These are phyloP conservation scores for Brachionus plicatilis DNA, from an alignment of 1,140 invertebrate genomes.

Conservation along the genomic window DNA sequence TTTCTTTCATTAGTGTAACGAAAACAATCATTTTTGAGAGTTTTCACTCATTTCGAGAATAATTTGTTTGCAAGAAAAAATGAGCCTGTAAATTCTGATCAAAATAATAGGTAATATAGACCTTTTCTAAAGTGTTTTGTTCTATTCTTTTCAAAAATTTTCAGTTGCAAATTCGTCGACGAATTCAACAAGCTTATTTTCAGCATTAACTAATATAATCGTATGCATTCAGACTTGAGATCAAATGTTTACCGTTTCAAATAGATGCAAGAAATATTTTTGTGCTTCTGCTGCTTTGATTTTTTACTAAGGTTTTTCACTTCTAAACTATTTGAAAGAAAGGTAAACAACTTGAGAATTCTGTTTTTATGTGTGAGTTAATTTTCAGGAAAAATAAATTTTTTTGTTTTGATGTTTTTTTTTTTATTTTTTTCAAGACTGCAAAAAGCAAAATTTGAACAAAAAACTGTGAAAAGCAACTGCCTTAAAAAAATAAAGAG, in stretches of 20 bases:
- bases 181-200: slow-evolving; percentile 2
- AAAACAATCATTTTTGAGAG: slow-evolving; percentile 23
- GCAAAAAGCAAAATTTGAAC: neutral
- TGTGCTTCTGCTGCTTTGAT: neutral
- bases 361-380: neutral
- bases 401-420: neutral
- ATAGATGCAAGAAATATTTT: neutral
- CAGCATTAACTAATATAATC: neutral
- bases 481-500: neutral
- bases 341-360: slow-evolving; percentile 30
- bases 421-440: neutral
- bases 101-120: slow-evolving; percentile 15
- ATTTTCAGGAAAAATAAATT: neutral
- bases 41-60: neutral
- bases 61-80: slow-evolving; percentile 25
- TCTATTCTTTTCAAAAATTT: neutral
- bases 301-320: neutral
- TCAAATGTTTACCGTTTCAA: neutral
- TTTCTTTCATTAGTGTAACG: neutral
- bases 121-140: neutral
- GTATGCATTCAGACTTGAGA: neutral
- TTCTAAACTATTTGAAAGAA: neutral
- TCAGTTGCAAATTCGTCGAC: neutral
- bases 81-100: neutral
- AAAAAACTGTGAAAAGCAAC: neutral